phyloP scores from a whole-genome alignment of 2,113 vertebrate genomes.

The Nesoenas mayeri region DNA sequence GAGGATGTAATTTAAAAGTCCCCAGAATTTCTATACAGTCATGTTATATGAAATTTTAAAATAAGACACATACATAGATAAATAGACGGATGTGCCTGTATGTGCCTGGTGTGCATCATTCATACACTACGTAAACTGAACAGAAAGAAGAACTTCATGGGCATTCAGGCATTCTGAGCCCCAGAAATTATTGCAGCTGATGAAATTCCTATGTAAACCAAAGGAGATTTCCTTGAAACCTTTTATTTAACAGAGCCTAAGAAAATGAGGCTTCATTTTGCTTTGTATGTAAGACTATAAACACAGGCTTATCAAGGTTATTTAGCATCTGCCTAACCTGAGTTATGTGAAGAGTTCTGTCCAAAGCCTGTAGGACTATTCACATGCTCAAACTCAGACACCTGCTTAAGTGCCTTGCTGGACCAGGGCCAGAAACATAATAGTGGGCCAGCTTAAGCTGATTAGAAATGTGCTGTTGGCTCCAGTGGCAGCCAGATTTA shows the following conservation, averaged over 20 bases:
- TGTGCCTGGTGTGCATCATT: not conserved
- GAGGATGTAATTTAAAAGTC: not conserved
- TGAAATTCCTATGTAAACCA: not conserved
- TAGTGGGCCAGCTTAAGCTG: not conserved
- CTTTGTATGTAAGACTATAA: not conserved
- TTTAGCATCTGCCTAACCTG: not conserved
- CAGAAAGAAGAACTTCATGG: not conserved
- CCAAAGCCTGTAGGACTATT: not conserved
- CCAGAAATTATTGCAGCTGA: not conserved
- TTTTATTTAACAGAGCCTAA: not conserved
- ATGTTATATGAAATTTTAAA: not conserved
- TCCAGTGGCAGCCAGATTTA: not conserved
- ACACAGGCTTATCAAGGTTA: not conserved
- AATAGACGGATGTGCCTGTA: not conserved
- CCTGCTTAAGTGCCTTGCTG: slow-evolving; percentile 44
- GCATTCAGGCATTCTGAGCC: not conserved
- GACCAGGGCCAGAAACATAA: slow-evolving; percentile 24
- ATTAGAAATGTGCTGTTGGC: slow-evolving; percentile 31
- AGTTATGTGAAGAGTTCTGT: not conserved
- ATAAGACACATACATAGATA: not conserved
- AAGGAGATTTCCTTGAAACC: not conserved
- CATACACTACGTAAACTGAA: not conserved
- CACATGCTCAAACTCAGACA: not conserved
- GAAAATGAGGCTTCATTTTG: not conserved
- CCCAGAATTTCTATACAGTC: not conserved